Base-by-base conservation (phyloP, 2,888 invertebrate genomes). In the Limnephilus rhombicus region DNA sequence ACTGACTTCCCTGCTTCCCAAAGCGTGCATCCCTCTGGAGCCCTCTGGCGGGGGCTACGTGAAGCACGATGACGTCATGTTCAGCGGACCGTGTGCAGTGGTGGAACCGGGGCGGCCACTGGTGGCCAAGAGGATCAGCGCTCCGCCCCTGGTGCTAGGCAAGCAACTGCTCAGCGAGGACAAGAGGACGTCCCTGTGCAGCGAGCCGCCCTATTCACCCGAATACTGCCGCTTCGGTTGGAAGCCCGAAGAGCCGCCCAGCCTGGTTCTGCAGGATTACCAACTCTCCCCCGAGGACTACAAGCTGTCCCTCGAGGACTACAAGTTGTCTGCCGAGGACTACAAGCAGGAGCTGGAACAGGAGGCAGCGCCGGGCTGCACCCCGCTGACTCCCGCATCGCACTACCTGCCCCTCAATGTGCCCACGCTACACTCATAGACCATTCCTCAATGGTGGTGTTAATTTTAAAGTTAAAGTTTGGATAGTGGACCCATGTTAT, bases 201-300 rank as follows among this genome's bases (percentile, higher is more conserved):
- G 53, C 11, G 91, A 91, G 18, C 87, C 91, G 45, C 82, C 92
- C 15, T 96, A 96, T 95, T 96, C 96, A 53, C 96, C 96, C 11
- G 96, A 96, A 93, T 96, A 96, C 94, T 96, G 96, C 94, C 95
- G 96, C 34, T 96, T 96, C 94, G 96, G 96, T 3, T 96, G 96
- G 96, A 96, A 96, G 94, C 80, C 83, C 12, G 91, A 85, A n/a
- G 89, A 80, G 1, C 68, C 80, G n/a, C 41, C 83, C 12, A 34
- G n/a, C 41, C 80, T 90, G 96, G 96, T 94, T n/a, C 12, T 34
- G 37, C 34, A 80, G 68, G 37, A 31, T 18, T 15, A 24, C 31
- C 87, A 31, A 96, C 96, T 41, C 18, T 15, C 89, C 95, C 68
- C 34, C 24, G 91, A 91, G n/a, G 81, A 82, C 34, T 91, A 91